A percentile compares a stretch with the other conserved stretches of the same genome.
These are phyloP conservation scores for Entomyzon cyanotis DNA, from an alignment of 2,113 vertebrate genomes.

Conservation along the genomic window DNA sequence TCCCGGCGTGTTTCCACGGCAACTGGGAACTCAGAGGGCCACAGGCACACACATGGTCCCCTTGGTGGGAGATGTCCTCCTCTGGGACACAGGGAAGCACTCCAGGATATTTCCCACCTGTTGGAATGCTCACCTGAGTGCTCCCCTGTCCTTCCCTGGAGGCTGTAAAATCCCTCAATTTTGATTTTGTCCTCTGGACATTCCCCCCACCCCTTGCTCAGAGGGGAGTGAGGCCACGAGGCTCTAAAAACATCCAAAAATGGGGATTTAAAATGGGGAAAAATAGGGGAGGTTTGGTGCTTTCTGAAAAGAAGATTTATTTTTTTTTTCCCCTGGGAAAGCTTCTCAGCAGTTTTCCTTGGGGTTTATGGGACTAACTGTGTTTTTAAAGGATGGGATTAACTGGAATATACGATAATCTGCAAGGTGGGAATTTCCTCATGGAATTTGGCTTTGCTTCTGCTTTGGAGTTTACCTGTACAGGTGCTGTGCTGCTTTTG, in stretches of 20 bases:
- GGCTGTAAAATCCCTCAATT: not conserved
- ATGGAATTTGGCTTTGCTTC: not conserved
- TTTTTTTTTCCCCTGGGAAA: not conserved
- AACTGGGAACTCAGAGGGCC: not conserved
- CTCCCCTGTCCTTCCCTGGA: not conserved
- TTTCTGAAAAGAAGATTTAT: not conserved
- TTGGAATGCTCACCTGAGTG: not conserved
- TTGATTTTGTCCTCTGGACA: not conserved
- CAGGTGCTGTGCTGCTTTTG: not conserved
- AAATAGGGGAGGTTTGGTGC: not conserved
- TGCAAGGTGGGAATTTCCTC: accelerated
- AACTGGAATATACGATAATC: not conserved
- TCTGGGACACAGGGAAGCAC: not conserved
- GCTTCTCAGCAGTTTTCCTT: not conserved
- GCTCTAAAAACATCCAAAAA: not conserved
- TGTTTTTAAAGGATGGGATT: not conserved
- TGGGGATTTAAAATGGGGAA: not conserved
- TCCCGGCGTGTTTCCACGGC: conserved; percentile 29
- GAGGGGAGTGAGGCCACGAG: not conserved
- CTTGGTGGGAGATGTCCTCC: not conserved
- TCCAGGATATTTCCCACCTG: not conserved
- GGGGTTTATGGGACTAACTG: not conserved
- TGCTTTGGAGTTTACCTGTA: not conserved
- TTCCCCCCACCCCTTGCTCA: accelerated
- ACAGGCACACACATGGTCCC: not conserved